Evolutionary conservation across 1,140 invertebrate genomes (phyloP), one percentile per base, ranked within the genome.

Genomic region (Penaeus vannamei): DNA sequence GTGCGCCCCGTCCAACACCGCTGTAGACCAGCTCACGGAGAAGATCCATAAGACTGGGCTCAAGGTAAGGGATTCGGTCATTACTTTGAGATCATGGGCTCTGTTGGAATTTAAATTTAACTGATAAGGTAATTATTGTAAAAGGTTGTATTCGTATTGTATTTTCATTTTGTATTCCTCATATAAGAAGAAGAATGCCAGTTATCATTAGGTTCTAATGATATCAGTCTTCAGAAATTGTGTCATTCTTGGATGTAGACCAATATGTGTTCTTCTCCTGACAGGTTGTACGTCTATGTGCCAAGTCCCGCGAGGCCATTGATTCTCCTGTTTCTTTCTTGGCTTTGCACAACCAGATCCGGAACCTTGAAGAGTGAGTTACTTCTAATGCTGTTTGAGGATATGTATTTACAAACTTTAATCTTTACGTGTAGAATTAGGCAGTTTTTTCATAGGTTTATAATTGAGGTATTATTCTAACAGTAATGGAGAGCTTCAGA

Each of bases 1-100:
- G 0, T 99, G 99, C 93, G 99, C 99, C 4, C 99, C 99, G 0
- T 99, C 98, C 29, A 99, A 99, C 92, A 99, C 99, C 19, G 99
- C 99, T 72, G 99, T 99, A 0, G 99, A 99, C 93, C 99, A 99
- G 92, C 94, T 99, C 3, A 99, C 99, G 0, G 98, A 99, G 93
- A 99, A 99, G 93, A 99, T 99, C 80, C 98, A 99, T 93, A 95
- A 96, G 91, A 99, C 98, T 29, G 99, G 98, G 69, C 94, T 99
- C 22, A 99, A 99, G 94, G 97, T 94, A 90, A 84, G 26, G 53
- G 29, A 69, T 19, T 42, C 46, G 4, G n/a, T 32, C 1, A 26
- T 81, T 81, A 22, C 14, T 26, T 2, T n/a, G 29, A 2, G 23
- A 81, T 81, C 53, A 53, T 81, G 29, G 26, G 29, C 20, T 62